Percentiles rank a stretch among this genome's conserved stretches.
These are phyloP conservation scores for Thamnophis sirtalis DNA, from an alignment of 2,113 vertebrate species.

Conservation along the genomic window DNA sequence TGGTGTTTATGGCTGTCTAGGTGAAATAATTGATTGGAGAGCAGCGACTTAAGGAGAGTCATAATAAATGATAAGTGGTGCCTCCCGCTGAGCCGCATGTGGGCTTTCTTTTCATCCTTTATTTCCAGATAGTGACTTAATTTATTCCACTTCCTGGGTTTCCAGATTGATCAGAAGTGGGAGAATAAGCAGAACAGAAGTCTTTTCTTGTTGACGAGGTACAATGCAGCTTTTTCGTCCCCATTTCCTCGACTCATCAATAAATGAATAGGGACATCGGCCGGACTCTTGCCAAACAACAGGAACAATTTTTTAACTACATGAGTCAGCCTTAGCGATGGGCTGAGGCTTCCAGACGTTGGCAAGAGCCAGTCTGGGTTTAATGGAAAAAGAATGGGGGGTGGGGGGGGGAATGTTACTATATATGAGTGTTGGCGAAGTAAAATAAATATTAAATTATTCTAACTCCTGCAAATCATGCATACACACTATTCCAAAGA, in stretches of 20 bases:
- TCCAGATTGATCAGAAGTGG: neutral
- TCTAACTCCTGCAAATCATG: too few species aligned
- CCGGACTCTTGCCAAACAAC: neutral
- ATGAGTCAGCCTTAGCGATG: neutral
- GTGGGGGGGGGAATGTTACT: too few species aligned
- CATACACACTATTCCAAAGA: too few species aligned
- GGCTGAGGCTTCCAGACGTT: neutral
- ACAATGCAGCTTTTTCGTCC: neutral
- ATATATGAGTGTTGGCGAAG: too few species aligned
- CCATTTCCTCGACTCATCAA: neutral
- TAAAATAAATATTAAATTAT: too few species aligned
- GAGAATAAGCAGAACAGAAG: neutral
- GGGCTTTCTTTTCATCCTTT: neutral
- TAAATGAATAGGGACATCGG: neutral
- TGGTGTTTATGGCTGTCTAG: neutral
- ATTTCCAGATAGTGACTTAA: neutral
- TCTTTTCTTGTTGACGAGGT: neutral
- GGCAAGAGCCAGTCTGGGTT: neutral
- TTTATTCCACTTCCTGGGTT: neutral
- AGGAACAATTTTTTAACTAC: neutral
- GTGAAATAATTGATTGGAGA: neutral
- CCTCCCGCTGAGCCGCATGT: neutral
- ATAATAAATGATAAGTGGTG: neutral
- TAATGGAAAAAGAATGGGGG: neutral
- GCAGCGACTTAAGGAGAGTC: neutral